phyloP scores from a whole-genome alignment of 2,888 invertebrate species.

The Aquatica leii region DNA sequence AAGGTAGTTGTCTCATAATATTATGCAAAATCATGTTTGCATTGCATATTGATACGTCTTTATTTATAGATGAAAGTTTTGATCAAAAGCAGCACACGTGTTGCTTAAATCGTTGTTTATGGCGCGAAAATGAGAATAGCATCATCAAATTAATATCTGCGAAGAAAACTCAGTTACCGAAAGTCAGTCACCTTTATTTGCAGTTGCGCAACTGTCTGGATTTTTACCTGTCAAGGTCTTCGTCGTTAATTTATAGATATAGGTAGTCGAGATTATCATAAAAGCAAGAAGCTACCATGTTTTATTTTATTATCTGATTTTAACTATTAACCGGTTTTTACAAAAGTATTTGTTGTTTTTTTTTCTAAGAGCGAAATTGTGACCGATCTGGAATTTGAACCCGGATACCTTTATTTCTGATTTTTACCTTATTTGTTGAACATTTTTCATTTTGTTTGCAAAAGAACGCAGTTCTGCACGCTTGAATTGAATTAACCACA shows the following conservation, averaged over 20 bases:
- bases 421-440: neutral
- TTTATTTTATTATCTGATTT: conserved; percentile 30
- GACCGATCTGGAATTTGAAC: conserved; percentile 38
- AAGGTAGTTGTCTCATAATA: neutral
- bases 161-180: conserved; percentile 17
- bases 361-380: conserved; percentile 24
- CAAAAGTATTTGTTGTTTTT: conserved; percentile 23
- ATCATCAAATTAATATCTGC: conserved; percentile 30
- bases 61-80: conserved; percentile 27
- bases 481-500: conserved; percentile 18
- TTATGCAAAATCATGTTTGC: conserved; percentile 24
- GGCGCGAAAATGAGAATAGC: conserved; percentile 38
- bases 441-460: conserved; percentile 15
- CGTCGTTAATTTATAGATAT: conserved; percentile 42
- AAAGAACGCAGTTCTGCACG: conserved; percentile 6
- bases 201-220: conserved; percentile 27
- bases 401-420: conserved; percentile 28
- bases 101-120: conserved; percentile 31
- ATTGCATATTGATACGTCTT: conserved; percentile 26
- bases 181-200: conserved; percentile 42
- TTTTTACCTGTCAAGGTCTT: conserved; percentile 38
- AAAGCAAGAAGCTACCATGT: conserved; percentile 34
- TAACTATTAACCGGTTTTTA: conserved; percentile 32
- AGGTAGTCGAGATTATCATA: conserved; percentile 36
- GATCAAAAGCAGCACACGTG: conserved; percentile 32